Base-by-base conservation (phyloP, 2,113 vertebrate genomes). In the Lates calcarifer region DNA sequence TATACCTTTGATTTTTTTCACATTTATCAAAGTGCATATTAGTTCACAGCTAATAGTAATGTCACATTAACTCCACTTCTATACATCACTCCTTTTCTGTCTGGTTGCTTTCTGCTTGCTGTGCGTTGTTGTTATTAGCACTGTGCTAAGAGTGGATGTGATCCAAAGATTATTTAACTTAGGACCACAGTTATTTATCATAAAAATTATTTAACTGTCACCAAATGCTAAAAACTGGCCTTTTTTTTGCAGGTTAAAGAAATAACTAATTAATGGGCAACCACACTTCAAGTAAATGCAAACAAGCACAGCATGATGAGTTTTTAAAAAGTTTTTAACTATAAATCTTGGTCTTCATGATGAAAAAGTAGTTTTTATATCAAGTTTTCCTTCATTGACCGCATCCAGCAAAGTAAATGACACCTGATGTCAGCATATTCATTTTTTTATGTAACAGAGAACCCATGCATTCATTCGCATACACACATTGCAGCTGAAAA, bases 401-500 rank as follows among this genome's bases (percentile, higher is more conserved):
- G 20, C 47, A 49, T 49, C 17, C 9, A 20, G 9, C 20, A 49
- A 49, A 9, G 20, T 49, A 10, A 22, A 9, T n/a, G 20, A 49
- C 22, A 49, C 18, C 3, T 15, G 8, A 49, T 49, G 2, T 20
- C 6, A 22, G 45, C 45, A 20, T 47, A 6, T 47, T 43, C n/a
- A n/a, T n/a, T n/a, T 49, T 47, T 49, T 49, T n/a, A 22, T 49
- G 7, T 11, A 49, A 3, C 20, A 49, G 20, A 3, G 2, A 45
- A 20, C 47, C 47, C 22, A 10, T 49, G 6, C 47, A 49, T n/a
- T 1, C 8, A 15, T 22, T 49, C 20, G 10, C 47, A 49, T 49
- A 53, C 53, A 55, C 15, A 55, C 35, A 45, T 24, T 26, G n/a
- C 7, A 3, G 41, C 31, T 71, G 39, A 71, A 76, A 88, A 71